Base-by-base conservation (phyloP, 1,140 invertebrate genomes). In the Heliconius hewitsoni region DNA sequence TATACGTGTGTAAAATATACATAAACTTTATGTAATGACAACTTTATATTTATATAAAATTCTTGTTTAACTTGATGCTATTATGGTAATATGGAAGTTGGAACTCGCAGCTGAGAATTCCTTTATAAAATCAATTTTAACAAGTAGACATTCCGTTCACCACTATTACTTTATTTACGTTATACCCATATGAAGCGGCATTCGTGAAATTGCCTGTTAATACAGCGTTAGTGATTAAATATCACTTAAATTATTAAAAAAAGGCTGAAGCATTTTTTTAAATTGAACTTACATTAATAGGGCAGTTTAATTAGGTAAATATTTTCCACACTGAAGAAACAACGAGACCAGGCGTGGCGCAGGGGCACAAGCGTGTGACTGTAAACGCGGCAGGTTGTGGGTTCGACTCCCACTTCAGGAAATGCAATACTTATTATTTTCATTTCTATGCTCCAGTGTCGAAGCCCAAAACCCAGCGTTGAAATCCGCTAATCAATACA, bases 81-180 rank as follows among this genome's bases (percentile, higher is more conserved):
- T 76, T 70, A 76, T 76, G 42, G 37, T 57, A 78, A 72, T 72
- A 73, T 73, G 23, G 19, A 27, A 42, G 27, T 23, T 30, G 3
- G 11, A 70, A 73, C 73, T 30, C 11, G 60, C 60, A 23, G 42
- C 30, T 27, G 27, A 34, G 73, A 27, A 74, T 55, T 74, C 57
- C 60, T 73, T 46, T 70, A 46, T 76, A 37, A 79, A 70, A 79
- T 79, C 73, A 79, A 74, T 71, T 79, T 74, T 37, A 73, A 70
- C 57, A 37, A 79, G 74, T 71, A 55, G 50, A 72, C 72, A 77
- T 77, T 71, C 73, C 60, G 71, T 71, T 52, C 23, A 66, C 55
- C 42, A 37, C 2, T 74, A 79, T 71, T 55, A 42, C 73, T 46
- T 71, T 71, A 79, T 52, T 79, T 79, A 60, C 8, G 39, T 66